Base-by-base conservation (phyloP, 2,888 invertebrate species). In the Conchocele bisecta region DNA sequence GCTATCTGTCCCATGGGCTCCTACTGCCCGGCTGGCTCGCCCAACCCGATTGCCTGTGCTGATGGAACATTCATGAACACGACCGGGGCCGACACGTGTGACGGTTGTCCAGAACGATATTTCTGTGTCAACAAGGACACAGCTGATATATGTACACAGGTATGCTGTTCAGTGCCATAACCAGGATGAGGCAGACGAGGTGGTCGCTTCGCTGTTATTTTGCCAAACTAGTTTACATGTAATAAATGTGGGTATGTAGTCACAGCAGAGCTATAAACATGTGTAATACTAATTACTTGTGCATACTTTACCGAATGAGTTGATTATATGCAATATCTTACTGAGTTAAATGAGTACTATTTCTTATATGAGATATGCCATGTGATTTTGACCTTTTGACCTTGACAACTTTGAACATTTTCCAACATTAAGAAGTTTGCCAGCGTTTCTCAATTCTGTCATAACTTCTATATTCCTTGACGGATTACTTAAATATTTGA, bases 51-150 rank as follows among this genome's bases (percentile, higher is more conserved):
- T 0, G 84, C 88, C 0, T 89, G 89, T 77, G 73, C 72, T 24
- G 86, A 88, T 56, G 88, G 87, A 29, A 89, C 89, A 9, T 89
- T 77, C 79, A 88, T 88, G 85, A 89, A 89, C 80, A 84, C 86
- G 65, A 89, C 89, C 9, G 88, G 88, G 5, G 88, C 87, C 0
- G 73, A 80, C 0, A 72, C 64, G 7, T 90, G 89, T 56, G 79
- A 86, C 58, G 72, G 68, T n/a, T 90, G 90, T 63, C 89, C 89
- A 11, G 88, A 79, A 2, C 89, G 90, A 1, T 82, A 82, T 60
- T 89, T 84, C 78, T 90, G 90, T 71, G 85, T 88, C 7, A 87
- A 87, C 75, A 54, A 85, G 28, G 88, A 88, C 68, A 72, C 82
- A 3, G 89, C 89, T 6, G 88, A 88, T 42, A 75, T 82, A 20